A percentile compares a stretch with the other conserved stretches of the same genome.
These are phyloP conservation scores for Antennarius maculatus DNA, from an alignment of 2,797 vertebrate genomes.

Conservation along the genomic window DNA sequence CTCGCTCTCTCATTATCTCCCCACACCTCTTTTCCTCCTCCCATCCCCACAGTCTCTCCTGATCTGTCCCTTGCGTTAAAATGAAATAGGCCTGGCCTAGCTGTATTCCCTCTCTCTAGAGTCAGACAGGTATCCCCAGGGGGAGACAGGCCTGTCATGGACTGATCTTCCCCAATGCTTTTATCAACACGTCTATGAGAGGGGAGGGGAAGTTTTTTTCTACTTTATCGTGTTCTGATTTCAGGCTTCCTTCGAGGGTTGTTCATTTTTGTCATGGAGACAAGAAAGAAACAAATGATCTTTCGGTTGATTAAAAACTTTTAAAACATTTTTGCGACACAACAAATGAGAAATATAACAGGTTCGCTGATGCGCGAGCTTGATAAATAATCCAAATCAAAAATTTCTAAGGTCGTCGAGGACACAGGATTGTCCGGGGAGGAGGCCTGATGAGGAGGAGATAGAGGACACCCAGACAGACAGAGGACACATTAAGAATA, in stretches of 20 bases:
- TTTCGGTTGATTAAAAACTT: constrained; percentile 43
- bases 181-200: constrained; percentile 61
- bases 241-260: constrained; percentile 5
- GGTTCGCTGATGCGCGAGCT: constrained; percentile 9
- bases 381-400: constrained; percentile 19
- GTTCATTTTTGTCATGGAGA: constrained; percentile 10
- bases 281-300: constrained; percentile 32
- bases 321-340: constrained; percentile 35
- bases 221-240: constrained; percentile 14
- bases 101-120: constrained; percentile 57
- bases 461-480: constrained; percentile 23
- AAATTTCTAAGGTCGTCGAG: constrained; percentile 12
- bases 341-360: background rate
- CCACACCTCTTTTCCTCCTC: constrained; percentile 21
- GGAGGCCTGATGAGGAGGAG: constrained; percentile 8
- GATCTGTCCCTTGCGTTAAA: constrained; percentile 47
- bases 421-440: constrained; percentile 12
- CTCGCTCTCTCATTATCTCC: constrained; percentile 56
- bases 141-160: constrained; percentile 46
- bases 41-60: constrained; percentile 4
- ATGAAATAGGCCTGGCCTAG: constrained; percentile 52
- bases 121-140: constrained; percentile 45
- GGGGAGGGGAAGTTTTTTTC: constrained; percentile 22
- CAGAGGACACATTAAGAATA: constrained; percentile 36
- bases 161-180: constrained; percentile 52